Evolutionary conservation across 2,797 vertebrate species (phyloP), one percentile per base, ranked within the genome.

Genomic region (Hirundo rustica): DNA sequence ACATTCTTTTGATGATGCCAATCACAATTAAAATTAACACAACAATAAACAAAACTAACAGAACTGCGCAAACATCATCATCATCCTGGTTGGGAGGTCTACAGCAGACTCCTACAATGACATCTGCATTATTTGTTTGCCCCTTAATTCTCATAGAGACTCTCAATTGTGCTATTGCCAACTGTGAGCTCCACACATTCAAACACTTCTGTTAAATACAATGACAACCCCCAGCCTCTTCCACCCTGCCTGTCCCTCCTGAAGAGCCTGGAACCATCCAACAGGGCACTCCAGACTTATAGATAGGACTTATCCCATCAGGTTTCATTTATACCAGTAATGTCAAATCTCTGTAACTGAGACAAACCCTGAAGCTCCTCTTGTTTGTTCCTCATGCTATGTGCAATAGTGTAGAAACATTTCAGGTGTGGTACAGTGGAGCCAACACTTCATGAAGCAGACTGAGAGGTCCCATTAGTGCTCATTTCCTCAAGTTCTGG

Each of bases 181-280:
- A 4, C 61, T 36, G 44, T 16, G 32, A 85, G 26, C 10, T 58
- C 61, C 53, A 66, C 7, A 13, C 18, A 66, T 32, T 66, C 2
- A 0, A 51, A 15, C 26, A 4, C 1, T 32, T 50, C 15, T 18
- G 18, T 27, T 44, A 32, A 0, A 0, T 3, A 18, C 18, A 51
- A 5, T 15, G 26, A 26, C 44, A 57, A 50, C 3, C 10, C 26
- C 11, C 61, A 58, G 26, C 32, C 11, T 22, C 32, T 58, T 36
- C 32, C 17, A 21, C 8, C 14, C 14, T 36, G 11, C 21, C 53
- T 32, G 53, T 44, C 11, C 14, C 26, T 36, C 32, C 53, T 51
- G 53, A 44, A 51, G 53, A 75, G 11, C 8, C 45, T 51, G 27
- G 10, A 27, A 51, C 7, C 27, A 27, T 38, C 45, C 38, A 67